phyloP scores from a whole-genome alignment of 2,888 invertebrate genomes.

The Caenorhabditis macrosperma region DNA sequence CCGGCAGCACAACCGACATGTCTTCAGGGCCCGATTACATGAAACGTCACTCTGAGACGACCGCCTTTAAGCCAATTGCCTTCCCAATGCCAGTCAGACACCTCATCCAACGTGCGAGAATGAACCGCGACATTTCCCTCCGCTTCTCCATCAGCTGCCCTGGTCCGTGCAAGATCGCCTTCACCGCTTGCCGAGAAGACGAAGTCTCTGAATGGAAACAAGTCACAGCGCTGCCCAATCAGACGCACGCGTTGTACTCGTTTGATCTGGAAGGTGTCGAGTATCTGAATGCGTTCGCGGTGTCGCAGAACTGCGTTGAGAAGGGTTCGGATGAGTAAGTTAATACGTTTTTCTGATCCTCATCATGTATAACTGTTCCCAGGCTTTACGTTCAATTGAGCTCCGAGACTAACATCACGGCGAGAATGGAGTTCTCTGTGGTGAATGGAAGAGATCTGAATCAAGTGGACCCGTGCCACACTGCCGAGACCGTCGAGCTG shows the following conservation, averaged over 20 bases:
- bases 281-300: neutral
- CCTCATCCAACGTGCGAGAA: neutral
- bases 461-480: neutral
- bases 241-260: constrained; percentile 15
- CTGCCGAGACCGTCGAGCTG: neutral
- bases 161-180: neutral
- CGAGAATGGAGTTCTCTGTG: constrained; percentile 7
- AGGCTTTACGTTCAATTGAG: constrained; percentile 4
- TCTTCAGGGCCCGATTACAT: neutral
- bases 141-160: constrained; percentile 16
- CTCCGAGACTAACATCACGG: neutral
- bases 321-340: neutral
- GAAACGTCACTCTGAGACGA: no score
- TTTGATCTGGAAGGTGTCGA: constrained; percentile 25
- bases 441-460: constrained; percentile 17
- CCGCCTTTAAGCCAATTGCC: neutral
- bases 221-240: neutral
- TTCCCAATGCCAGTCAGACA: neutral
- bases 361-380: neutral
- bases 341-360: neutral
- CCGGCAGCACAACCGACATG: neutral
- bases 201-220: constrained; percentile 16
- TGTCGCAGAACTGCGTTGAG: neutral
- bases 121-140: neutral
- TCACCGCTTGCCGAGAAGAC: constrained; percentile 2